These are phyloP conservation scores for Saimiri boliviensis DNA, from an alignment of 2,113 vertebrate genomes.

Conservation along the genomic window DNA sequence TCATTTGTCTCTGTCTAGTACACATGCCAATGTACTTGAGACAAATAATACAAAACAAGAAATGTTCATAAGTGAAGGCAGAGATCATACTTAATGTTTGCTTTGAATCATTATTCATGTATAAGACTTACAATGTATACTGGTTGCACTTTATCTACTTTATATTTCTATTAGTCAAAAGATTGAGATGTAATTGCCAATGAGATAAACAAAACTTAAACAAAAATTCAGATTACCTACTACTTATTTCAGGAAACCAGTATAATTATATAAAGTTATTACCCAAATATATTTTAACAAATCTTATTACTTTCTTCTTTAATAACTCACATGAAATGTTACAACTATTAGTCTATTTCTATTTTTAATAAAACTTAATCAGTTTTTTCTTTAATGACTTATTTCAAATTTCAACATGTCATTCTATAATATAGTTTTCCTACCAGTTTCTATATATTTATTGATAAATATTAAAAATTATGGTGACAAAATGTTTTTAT, in stretches of 20 bases:
- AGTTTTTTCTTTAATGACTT: background rate
- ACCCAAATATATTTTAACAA: slow-evolving; percentile 26
- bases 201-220: background rate
- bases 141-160: background rate
- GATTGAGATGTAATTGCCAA: background rate
- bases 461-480: slow-evolving; percentile 5
- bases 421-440: background rate
- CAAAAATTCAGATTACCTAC: slow-evolving; percentile 17
- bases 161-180: background rate
- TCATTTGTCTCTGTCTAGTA: background rate
- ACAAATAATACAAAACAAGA: background rate
- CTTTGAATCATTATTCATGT: background rate
- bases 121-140: background rate
- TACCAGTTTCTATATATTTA: background rate
- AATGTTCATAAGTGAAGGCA: background rate
- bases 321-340: background rate
- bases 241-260: background rate
- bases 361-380: slow-evolving; percentile 20
- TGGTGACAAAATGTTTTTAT: background rate
- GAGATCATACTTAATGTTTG: background rate
- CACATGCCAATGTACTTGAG: background rate
- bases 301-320: background rate
- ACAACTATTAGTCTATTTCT: background rate
- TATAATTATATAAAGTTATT: background rate
- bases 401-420: background rate